phyloP scores from a whole-genome alignment of 2,888 invertebrate species.

The Panzeria rudis region DNA sequence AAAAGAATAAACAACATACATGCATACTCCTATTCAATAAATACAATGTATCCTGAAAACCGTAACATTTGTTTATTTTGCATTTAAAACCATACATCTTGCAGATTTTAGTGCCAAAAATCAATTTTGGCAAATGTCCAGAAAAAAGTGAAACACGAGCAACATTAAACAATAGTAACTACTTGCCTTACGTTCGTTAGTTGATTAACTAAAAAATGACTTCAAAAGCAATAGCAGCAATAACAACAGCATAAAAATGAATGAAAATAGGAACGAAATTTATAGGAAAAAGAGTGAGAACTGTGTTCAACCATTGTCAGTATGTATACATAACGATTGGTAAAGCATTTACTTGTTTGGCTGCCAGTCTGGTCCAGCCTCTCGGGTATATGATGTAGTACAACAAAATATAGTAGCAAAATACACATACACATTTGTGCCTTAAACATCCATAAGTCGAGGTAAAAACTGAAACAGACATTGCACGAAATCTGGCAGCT shows the following conservation, averaged over 20 bases:
- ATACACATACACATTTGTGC: background rate
- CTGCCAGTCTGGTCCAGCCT: conserved; percentile 68
- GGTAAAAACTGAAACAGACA: background rate
- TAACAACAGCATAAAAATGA: conserved; percentile 28
- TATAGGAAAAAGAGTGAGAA: background rate
- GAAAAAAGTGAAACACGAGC: conserved; percentile 64
- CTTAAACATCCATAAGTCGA: conserved; percentile 20
- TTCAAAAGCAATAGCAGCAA: conserved; percentile 21
- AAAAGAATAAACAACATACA: background rate
- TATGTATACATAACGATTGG: conserved; percentile 48
- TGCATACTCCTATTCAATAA: conserved; percentile 40
- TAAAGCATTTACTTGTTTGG: conserved; percentile 55
- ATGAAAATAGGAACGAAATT: conserved; percentile 20
- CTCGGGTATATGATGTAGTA: conserved; percentile 59
- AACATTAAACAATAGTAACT: conserved; percentile 56
- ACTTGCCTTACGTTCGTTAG: conserved; percentile 57
- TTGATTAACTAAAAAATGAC: conserved; percentile 67
- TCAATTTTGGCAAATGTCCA: conserved; percentile 78
- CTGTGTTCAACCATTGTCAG: conserved; percentile 22
- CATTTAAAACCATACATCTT: conserved; percentile 71
- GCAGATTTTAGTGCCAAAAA: conserved; percentile 74
- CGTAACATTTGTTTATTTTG: conserved; percentile 67
- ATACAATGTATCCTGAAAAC: conserved; percentile 50
- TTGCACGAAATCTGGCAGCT: background rate
- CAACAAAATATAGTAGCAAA: conserved; percentile 23